Evolutionary conservation across 1,140 invertebrate species (phyloP).

Genomic region (Drosophila arawakana): DNA sequence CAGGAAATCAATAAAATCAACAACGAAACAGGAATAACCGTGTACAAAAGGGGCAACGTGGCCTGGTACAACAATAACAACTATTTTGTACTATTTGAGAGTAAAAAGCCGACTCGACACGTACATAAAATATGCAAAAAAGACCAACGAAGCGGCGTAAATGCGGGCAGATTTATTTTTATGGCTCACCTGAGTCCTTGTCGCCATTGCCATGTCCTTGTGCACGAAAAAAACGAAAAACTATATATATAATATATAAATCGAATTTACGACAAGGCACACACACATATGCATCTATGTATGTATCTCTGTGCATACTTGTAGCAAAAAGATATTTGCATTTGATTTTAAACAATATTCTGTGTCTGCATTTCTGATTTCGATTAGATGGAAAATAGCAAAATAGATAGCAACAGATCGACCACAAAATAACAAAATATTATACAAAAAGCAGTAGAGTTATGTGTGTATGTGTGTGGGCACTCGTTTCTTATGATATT

Average conservation of each 20-base stretch:
- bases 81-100: conserved; percentile 54
- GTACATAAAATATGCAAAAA: conserved; percentile 78
- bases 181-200: conserved; percentile 65
- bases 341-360: conserved; percentile 16
- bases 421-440: conserved; percentile 31
- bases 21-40: conserved; percentile 33
- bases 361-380: conserved; percentile 14
- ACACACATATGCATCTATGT: not conserved
- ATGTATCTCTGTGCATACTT: conserved; percentile 1
- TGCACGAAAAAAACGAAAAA: not conserved
- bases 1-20: conserved; percentile 77
- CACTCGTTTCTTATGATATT: not conserved
- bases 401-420: not conserved
- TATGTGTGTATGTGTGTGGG: not conserved
- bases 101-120: conserved; percentile 53
- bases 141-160: conserved; percentile 69
- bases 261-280: conserved; percentile 14
- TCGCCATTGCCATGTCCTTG: conserved; percentile 28
- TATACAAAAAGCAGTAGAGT: conserved; percentile 2
- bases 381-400: conserved; percentile 18
- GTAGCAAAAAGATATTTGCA: conserved; percentile 17
- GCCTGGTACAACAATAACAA: conserved; percentile 28
- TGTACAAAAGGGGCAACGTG: conserved; percentile 8
- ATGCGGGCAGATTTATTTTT: conserved; percentile 80
- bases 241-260: conserved; percentile 53